These are phyloP conservation scores for Eurystomus glaucurus DNA, from an alignment of 2,797 vertebrate genomes.

Conservation along the genomic window DNA sequence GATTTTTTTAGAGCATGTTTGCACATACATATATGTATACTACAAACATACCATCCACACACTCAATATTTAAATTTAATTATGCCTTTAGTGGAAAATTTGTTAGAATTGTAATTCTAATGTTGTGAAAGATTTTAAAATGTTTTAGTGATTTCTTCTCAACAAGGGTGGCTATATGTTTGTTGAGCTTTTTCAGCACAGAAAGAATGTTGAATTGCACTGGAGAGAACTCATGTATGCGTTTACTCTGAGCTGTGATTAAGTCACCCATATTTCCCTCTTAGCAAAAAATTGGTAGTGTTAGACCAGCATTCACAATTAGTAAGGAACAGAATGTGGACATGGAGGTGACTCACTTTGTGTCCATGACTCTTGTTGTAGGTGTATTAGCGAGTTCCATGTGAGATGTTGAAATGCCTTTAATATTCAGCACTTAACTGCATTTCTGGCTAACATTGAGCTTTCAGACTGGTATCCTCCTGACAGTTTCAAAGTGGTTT, in stretches of 20 bases:
- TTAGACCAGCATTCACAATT: neutral
- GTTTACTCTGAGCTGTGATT: constrained; percentile 7
- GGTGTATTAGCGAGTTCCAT: neutral
- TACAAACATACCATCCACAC: neutral
- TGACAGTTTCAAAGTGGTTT: constrained; percentile 82
- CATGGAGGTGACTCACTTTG: neutral
- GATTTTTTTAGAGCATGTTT: neutral
- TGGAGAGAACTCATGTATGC: neutral
- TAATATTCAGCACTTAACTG: constrained; percentile 37
- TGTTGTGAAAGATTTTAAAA: neutral
- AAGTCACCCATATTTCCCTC: neutral
- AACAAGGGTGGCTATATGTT: fast-evolving
- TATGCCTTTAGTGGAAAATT: neutral
- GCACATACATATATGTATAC: fast-evolving
- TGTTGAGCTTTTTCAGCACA: neutral
- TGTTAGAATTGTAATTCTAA: neutral
- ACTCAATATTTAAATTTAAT: neutral
- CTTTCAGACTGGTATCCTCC: constrained; percentile 77
- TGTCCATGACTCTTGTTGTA: neutral
- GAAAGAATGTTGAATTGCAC: neutral
- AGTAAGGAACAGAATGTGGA: neutral
- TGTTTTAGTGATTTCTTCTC: neutral
- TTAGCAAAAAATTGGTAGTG: neutral
- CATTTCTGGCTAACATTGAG: constrained; percentile 64
- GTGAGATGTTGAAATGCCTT: constrained; percentile 14